Conservation (phyloP, 1,140 invertebrate genomes). For the Thaumatotibia leucotreta region DNA sequence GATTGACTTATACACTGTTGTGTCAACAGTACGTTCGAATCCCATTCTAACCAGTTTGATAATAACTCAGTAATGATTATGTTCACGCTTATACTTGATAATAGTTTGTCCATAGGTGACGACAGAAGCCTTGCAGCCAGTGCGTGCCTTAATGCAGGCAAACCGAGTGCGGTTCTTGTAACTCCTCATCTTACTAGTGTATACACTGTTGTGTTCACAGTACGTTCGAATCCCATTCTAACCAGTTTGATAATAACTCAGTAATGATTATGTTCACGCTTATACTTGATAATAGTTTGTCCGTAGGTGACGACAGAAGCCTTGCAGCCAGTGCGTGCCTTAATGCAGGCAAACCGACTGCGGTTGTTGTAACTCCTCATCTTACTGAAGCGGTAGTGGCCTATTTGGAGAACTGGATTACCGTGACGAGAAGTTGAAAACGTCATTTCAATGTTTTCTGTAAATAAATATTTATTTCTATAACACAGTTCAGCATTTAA, state of each 20-base stretch:
- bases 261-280: constrained; percentile 29
- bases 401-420: constrained; percentile 34
- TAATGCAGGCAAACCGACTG: constrained; percentile 21
- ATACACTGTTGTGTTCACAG: neutral
- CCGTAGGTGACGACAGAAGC: constrained; percentile 36
- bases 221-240: neutral
- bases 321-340: constrained; percentile 26
- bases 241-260: neutral
- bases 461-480: constrained; percentile 25
- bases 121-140: constrained; percentile 35
- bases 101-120: constrained; percentile 29
- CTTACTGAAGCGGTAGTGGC: constrained; percentile 29
- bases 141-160: too few relatives aligned
- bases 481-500: neutral
- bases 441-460: constrained; percentile 18
- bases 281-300: constrained; percentile 22
- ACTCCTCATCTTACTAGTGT: constrained; percentile 21
- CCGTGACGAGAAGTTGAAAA: constrained; percentile 24
- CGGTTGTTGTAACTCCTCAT: constrained; percentile 23
- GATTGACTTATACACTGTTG: too few relatives aligned
- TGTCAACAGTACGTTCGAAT: too few relatives aligned
- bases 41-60: too few relatives aligned
- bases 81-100: constrained; percentile 18
- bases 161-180: constrained; percentile 20
- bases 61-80: constrained; percentile 33